These are phyloP conservation scores for Labeo calbasu DNA, from an alignment of 2,797 vertebrate genomes.

Conservation along the genomic window DNA sequence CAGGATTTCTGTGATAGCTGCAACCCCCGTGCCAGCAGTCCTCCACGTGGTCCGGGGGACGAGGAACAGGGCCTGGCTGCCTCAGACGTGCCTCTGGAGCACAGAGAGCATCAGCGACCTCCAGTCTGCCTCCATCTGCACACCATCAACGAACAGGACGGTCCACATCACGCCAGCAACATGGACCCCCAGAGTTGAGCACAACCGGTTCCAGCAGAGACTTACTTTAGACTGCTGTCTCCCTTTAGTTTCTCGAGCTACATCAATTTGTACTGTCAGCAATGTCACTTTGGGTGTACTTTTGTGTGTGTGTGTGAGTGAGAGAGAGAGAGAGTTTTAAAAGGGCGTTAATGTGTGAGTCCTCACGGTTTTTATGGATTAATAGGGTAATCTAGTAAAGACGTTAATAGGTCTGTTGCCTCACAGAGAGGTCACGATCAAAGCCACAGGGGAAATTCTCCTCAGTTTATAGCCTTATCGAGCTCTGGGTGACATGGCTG, in stretches of 20 bases:
- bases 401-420: constrained; percentile 19
- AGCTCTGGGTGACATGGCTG: constrained; percentile 15
- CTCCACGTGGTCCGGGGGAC: constrained; percentile 69
- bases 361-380: constrained; percentile 25
- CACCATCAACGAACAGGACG: constrained; percentile 88
- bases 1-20: constrained; percentile 88
- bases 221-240: constrained; percentile 40
- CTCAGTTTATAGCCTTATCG: constrained; percentile 32
- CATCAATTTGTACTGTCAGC: constrained; percentile 47
- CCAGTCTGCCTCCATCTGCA: constrained; percentile 83
- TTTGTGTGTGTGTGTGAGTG: constrained; percentile 18
- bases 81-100: constrained; percentile 66
- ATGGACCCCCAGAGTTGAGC: constrained; percentile 62
- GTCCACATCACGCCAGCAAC: constrained; percentile 75
- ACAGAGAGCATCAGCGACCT: constrained; percentile 65
- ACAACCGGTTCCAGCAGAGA: constrained; percentile 46
- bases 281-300: constrained; percentile 46
- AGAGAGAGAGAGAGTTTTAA: constrained; percentile 11
- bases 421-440: constrained; percentile 33
- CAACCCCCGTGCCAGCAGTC: constrained; percentile 59
- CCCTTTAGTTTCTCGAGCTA: constrained; percentile 52
- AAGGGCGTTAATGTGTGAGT: background rate
- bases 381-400: constrained; percentile 25
- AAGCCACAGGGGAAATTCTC: constrained; percentile 24
- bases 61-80: constrained; percentile 81